phyloP scores from a whole-genome alignment of 1,140 invertebrate species.

The Melanaphis sacchari region DNA sequence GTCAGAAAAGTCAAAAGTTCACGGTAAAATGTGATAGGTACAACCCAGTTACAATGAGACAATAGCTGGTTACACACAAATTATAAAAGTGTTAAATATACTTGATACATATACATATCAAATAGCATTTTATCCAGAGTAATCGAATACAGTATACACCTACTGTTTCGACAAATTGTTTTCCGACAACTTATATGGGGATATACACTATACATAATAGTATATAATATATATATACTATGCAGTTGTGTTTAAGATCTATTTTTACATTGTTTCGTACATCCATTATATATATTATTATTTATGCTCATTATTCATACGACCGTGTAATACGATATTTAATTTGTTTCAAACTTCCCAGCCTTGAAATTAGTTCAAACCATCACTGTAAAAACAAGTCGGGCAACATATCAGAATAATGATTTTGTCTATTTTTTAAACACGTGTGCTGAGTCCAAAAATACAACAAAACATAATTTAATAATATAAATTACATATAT shows the following conservation, averaged over 20 bases:
- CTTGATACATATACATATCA: neutral
- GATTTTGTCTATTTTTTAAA: neutral
- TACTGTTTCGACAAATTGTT: conserved; percentile 5
- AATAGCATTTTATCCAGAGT: neutral
- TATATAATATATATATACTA: neutral
- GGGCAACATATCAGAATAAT: neutral
- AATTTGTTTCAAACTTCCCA: conserved; percentile 12
- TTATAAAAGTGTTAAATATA: neutral
- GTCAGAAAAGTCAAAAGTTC: neutral
- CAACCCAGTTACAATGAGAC: neutral
- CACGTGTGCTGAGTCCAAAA: neutral
- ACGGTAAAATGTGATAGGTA: neutral
- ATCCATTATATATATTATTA: conserved; percentile 8
- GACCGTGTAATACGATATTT: conserved; percentile 25
- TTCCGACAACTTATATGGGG: neutral
- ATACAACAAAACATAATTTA: neutral
- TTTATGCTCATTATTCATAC: neutral
- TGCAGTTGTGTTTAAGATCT: neutral
- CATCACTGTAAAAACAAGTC: neutral
- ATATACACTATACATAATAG: neutral
- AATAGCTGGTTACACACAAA: neutral
- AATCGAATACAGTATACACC: neutral
- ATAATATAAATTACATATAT: neutral
- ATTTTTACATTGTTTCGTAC: neutral
- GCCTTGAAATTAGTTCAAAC: conserved; percentile 10